Evolutionary conservation across 2,113 vertebrate genomes (phyloP).

Genomic region (Neolamprologus toae): DNA sequence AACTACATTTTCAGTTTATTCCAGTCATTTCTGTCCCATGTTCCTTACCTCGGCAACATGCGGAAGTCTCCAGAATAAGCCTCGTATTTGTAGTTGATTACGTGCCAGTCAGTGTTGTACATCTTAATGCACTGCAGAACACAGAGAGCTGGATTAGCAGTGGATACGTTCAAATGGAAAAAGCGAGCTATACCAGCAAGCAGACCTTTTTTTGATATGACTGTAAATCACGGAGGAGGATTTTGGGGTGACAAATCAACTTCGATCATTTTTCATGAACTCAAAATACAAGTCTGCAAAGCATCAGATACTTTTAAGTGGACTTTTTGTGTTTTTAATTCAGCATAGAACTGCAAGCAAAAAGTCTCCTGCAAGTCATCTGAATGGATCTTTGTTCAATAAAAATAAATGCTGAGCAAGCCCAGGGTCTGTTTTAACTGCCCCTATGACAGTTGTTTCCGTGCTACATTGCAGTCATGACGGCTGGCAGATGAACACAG

Average conservation of each 20-base stretch:
- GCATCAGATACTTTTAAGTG: neutral
- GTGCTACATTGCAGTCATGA: neutral
- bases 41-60: constrained; percentile 87
- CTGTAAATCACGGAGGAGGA: neutral
- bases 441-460: neutral
- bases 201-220: neutral
- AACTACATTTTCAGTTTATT: neutral
- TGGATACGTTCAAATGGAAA: neutral
- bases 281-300: neutral
- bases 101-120: constrained; percentile 91
- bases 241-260: neutral
- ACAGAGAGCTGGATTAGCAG: constrained; percentile 28
- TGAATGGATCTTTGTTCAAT: constrained; percentile 12
- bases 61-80: constrained; percentile 94
- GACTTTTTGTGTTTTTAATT: neutral
- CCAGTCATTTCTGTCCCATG: neutral
- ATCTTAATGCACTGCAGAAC: constrained; percentile 91
- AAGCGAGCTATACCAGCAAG: neutral
- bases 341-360: neutral
- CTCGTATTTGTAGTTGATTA: constrained; percentile 96
- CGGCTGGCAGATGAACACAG: neutral
- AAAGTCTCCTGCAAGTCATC: neutral
- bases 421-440: neutral
- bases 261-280: neutral
- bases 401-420: neutral